Conservation (phyloP, 2,888 invertebrate genomes). For the Galerucella calmariensis region DNA sequence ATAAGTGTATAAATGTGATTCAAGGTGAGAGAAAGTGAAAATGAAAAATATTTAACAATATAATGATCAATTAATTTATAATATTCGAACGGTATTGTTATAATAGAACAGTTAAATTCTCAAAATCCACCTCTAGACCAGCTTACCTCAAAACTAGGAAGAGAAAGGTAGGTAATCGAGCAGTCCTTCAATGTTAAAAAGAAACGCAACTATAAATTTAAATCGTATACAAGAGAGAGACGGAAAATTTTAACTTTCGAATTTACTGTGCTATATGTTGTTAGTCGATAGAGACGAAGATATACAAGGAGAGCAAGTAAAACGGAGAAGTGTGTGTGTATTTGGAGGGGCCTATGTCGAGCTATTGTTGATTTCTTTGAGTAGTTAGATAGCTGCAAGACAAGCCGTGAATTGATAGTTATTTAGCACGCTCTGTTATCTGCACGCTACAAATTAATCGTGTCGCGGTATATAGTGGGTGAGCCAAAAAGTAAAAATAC, state of each 20-base stretch:
- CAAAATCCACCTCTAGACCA: constrained; percentile 2
- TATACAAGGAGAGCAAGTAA: constrained; percentile 29
- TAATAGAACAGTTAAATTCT: no score
- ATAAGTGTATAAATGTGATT: no score
- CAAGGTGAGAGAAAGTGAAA: no score
- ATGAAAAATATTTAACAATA: not conserved
- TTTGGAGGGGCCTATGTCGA: constrained; percentile 53
- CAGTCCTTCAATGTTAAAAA: constrained; percentile 48
- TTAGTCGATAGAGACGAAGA: constrained; percentile 42
- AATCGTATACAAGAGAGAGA: constrained; percentile 42
- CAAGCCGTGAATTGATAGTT: constrained; percentile 44
- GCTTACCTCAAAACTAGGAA: constrained; percentile 45
- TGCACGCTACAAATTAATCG: constrained; percentile 32
- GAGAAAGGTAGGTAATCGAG: constrained; percentile 48
- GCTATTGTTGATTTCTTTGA: constrained; percentile 49
- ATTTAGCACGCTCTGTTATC: constrained; percentile 34
- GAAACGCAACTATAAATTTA: constrained; percentile 31
- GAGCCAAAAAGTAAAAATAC: constrained; percentile 34
- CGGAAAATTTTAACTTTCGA: constrained; percentile 49
- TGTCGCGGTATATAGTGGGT: constrained; percentile 43
- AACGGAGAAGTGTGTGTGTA: constrained; percentile 3
- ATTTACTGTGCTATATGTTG: constrained; percentile 52
- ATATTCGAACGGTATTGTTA: no score
- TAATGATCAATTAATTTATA: no score
- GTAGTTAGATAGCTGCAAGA: constrained; percentile 49